phyloP scores from a whole-genome alignment of 2,888 invertebrate species.

The Stenolophus ochropezus region DNA sequence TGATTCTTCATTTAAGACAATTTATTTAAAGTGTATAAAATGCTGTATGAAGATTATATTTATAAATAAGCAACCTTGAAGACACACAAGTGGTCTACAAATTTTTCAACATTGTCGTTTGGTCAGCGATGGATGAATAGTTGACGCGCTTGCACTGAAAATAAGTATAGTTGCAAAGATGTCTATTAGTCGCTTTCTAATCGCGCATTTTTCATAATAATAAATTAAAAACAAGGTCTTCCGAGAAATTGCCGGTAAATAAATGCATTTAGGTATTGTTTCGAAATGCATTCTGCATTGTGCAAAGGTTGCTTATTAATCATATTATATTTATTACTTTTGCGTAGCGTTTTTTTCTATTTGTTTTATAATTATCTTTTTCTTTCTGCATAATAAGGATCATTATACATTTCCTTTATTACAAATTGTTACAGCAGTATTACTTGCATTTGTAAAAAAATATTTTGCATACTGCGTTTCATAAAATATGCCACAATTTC shows the following conservation, averaged over 20 bases:
- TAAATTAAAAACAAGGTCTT: conserved; percentile 38
- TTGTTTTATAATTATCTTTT: conserved; percentile 6
- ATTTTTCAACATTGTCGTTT: too few species aligned
- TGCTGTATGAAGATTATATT: background rate
- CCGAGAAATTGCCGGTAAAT: conserved; percentile 32
- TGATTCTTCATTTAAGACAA: background rate
- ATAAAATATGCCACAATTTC: too few species aligned
- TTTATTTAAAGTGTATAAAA: background rate
- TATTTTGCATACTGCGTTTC: too few species aligned
- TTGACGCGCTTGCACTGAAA: too few species aligned
- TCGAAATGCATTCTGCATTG: conserved; percentile 15
- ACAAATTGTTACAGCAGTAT: background rate
- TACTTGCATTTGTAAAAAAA: too few species aligned
- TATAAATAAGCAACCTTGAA: background rate
- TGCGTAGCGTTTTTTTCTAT: conserved; percentile 11
- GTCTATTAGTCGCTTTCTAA: conserved; percentile 9
- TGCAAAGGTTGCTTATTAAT: conserved; percentile 23
- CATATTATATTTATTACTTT: conserved; percentile 19
- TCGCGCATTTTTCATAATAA: conserved; percentile 27
- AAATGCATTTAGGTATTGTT: conserved; percentile 37
- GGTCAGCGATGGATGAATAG: too few species aligned
- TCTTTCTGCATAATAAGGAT: background rate
- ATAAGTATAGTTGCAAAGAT: too few species aligned
- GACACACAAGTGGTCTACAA: too few species aligned
- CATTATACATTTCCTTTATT: background rate